Base-by-base conservation (phyloP, 1,140 invertebrate genomes). In the Diorhabda elongata region DNA sequence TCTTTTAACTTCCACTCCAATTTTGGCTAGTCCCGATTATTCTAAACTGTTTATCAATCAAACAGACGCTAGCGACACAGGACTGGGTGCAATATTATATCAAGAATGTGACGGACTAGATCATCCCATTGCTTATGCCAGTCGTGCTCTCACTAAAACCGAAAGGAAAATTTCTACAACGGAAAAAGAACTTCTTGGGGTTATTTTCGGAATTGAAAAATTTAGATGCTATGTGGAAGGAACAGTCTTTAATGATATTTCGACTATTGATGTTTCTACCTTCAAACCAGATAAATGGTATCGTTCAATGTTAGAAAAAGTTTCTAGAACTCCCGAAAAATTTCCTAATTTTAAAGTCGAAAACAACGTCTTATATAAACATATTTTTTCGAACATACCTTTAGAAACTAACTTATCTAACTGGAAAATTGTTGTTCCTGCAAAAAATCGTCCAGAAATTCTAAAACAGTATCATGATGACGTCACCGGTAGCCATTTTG, bases 141-240 rank as follows among this genome's bases (percentile, higher is more conserved):
- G 82, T 69, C 58, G 82, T 8, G 67, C 70, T 4, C 67, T 85
- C 4, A 71, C 57, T 41, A 63, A 64, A 8, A 58, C 72, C 7
- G 83, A 86, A 75, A 72, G 59, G 63, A 82, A 83, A 43, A 85
- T 83, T 68, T 72, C 70, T 2, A 75, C 75, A 4, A 83, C 80
- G 1, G 83, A 87, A 73, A 73, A 77, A 65, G 84, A 87, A 79
- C 81, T 78, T 58, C 70, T 86, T 26, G 82, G 81, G 0, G 75
- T 85, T 4, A 60, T 86, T 2, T 77, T 74, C 70, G 79, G 77
- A 3, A 72, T 85, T 2, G 70, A 83, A 66, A 79, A 83, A 60
- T 81, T 83, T 59, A 45, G 75, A 26, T 67, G 70, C 44, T 86
- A 81, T 75, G 60, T 86, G 4, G 77, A 81, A 65, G 80, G 79